Evolutionary conservation across 1,140 invertebrate species (phyloP), one percentile per base, ranked within the genome.

Genomic region (Microvelia longipes): DNA sequence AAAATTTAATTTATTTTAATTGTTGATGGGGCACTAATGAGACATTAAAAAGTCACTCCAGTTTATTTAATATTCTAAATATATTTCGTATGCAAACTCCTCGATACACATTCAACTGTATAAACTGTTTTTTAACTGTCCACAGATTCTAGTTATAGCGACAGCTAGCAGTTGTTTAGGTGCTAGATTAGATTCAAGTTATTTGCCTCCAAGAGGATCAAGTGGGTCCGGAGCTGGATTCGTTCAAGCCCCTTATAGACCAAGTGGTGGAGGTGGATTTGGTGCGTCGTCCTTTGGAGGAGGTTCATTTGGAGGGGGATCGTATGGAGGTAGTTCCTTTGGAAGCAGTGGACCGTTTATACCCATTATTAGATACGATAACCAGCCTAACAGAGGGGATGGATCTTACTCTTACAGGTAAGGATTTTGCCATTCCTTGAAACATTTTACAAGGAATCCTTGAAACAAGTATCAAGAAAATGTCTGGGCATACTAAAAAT

Each of bases 121-220:
- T n/a, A n/a, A n/a, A n/a, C n/a, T n/a, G n/a, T n/a, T n/a, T n/a
- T n/a, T n/a, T n/a, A n/a, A n/a, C n/a, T n/a, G n/a, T n/a, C n/a
- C 26, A 50, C 14, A 35, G 50, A 25, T 60, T 25, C 24, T 68
- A 28, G 35, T 71, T 60, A 19, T 61, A 26, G 67, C 29, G 5
- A 29, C 28, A 13, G 35, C 28, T 24, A 28, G 65, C 62, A 30
- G 15, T 60, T 65, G 63, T n/a, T 35, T 65, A n/a, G 50, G 65
- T 24, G 81, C 82, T 71, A 81, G 84, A 70, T 77, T 87, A 70
- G 86, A 87, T 72, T 84, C 83, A 73, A 82, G 80, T 19, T 87
- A 87, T 74, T 79, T 87, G 24, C 86, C 86, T 15, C 86, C 85
- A 1, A 76, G 81, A 65, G 68, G 68, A 24, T 5, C 11, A 1